phyloP scores from a whole-genome alignment of 2,113 vertebrate genomes.

The Mastomys natalensis region DNA sequence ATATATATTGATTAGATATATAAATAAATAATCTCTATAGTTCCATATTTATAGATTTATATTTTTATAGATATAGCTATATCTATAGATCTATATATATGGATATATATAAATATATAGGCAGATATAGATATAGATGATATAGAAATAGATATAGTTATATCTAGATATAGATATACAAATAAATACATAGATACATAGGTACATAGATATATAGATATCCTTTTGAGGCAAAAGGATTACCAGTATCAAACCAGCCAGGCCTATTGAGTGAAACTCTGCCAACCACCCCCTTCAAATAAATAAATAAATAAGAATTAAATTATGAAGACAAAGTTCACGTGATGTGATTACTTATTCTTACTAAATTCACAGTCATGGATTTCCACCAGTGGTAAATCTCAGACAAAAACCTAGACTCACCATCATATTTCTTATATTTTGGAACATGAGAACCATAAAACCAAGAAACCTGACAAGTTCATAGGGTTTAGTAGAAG shows the following conservation, averaged over 20 bases:
- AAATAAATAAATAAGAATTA: too few relatives aligned
- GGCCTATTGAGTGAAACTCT: not conserved
- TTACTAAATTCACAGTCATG: not conserved
- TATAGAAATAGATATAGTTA: too few relatives aligned
- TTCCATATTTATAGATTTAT: too few relatives aligned
- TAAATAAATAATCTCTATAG: too few relatives aligned
- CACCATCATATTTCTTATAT: not conserved
- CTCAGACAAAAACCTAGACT: not conserved
- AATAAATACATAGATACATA: not conserved
- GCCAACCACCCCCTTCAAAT: too few relatives aligned
- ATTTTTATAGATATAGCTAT: too few relatives aligned
- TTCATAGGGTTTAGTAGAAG: not conserved
- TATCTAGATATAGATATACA: not conserved
- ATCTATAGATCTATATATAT: not conserved
- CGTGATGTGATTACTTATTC: not conserved
- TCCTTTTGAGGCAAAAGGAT: not conserved
- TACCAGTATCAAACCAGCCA: not conserved
- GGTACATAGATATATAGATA: not conserved
- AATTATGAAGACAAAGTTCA: not conserved
- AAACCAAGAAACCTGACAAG: not conserved
- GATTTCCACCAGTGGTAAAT: not conserved
- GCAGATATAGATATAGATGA: too few relatives aligned
- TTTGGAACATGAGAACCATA: not conserved
- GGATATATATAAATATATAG: not conserved
- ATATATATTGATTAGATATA: too few relatives aligned